Base-by-base conservation (phyloP, 1,140 invertebrate species). In the Eufriesea mexicana region DNA sequence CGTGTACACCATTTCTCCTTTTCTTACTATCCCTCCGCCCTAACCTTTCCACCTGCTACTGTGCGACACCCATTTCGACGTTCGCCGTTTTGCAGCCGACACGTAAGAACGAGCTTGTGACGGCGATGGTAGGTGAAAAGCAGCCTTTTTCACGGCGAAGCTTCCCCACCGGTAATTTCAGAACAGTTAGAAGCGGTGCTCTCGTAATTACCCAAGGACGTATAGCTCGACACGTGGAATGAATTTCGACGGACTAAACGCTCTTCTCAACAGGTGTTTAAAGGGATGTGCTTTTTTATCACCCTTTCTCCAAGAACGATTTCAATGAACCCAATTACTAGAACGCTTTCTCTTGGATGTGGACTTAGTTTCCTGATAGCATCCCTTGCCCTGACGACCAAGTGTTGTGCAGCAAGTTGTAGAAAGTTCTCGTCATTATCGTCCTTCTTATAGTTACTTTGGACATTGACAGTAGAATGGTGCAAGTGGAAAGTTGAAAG, bases 191-290 rank as follows among this genome's bases (percentile, higher is more conserved):
- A 76, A 45, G 42, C 61, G 28, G 66, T 81, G 54, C 5, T 76
- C 42, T 4, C 12, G 42, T 74, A 80, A 80, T 78, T 78, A 66
- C 45, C 28, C 20, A 54, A 62, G 45, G 16, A 66, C n/a, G 51
- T 55, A 47, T 4, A 59, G 54, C 47, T 55, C 49, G 54, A 78
- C 81, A 25, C 72, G 54, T 25, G 45, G 12, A 57, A 42, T 28
- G 73, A 71, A 83, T 83, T 51, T 62, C 55, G 28, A 49, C 23
- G 55, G 35, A 8, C 14, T 78, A 73, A 61, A 82, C 64, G 83
- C 64, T 85, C 83, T 49, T 74, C 73, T 89, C 88, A 86, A 90
- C 88, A 86, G 88, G 89, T 89, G 84, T 89, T 84, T 67, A 51
- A 75, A 66, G 28, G 35, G 35, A n/a, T 9, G 23, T 73, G 61